Base-by-base conservation (phyloP, 2,113 vertebrate species). In the Scortum barcoo region DNA sequence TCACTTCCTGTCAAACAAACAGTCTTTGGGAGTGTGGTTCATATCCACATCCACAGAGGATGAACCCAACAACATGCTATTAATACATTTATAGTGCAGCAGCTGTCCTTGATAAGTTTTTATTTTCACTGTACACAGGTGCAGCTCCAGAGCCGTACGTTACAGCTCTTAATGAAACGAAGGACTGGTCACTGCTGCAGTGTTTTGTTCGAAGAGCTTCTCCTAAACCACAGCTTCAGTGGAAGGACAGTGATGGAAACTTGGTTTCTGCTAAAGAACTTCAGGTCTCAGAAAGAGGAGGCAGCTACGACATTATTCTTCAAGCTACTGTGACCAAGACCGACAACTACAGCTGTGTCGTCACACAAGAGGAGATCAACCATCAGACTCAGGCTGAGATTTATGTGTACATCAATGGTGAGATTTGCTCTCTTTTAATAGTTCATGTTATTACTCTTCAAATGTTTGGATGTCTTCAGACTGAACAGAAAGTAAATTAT, bases 101-200 rank as follows among this genome's bases (percentile, higher is more conserved):
- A 36, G 33, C 44, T 30, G 14, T 17, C 56, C 26, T 33, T 60
- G 2, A 17, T 30, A 1, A 33, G 1, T 7, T 17, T 13, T 40
- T n/a, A 7, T 17, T 65, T 44, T 0, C 16, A 2, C 0, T 44
- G 62, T 46, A 19, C n/a, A 46, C 63, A 66, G 63, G 24, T 28
- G 24, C 42, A 16, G 2, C 8, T 28, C 2, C 42, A 20, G 0
- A 48, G 4, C 63, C 63, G 0, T 5, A 0, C 1, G 0, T 48
- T 0, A 20, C 0, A 3, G 0, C 6, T 3, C 2, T 61, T 13
- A 0, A 58, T 58, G 0, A 11, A 5, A 46, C 42, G 6, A 1
- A 48, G 16, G 42, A 6, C 0, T 0, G 24, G 2, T 0, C 0
- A 1, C 16, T 11, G 9, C 9, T 67, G 65, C 58, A 62, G 20